Evolutionary conservation across 2,888 invertebrate species (phyloP), one percentile per base, ranked within the genome.

Genomic region (Colletes collaris): DNA sequence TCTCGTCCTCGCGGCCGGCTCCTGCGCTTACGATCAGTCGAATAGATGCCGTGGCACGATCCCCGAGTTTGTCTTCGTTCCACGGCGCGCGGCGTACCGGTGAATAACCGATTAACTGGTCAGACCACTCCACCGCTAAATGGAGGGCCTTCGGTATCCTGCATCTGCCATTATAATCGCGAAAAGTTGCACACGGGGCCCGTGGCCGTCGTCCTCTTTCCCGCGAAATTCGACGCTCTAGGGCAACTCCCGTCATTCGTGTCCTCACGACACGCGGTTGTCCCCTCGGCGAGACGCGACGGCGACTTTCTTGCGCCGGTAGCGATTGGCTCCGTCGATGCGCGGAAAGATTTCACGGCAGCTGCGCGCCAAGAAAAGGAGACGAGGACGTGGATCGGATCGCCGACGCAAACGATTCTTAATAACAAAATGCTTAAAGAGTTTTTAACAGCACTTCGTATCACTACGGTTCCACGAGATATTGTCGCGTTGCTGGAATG

Each of bases 71-170:
- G 70, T 79, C 68, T 66, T 80, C 67, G 77, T 65, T 71, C 64
- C 77, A 68, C 70, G 55, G 52, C 74, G 71, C 74, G 70, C 69
- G 59, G n/a, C 60, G 58, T 76, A 75, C 71, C 83, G 82, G 81
- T 81, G 82, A 84, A 85, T 84, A 85, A 84, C 76, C 80, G 85
- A 85, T 85, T 82, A 84, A 85, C 85, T 84, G 80, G 84, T 84
- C 76, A 69, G 78, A 82, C 82, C 80, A 82, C 78, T 85, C 80
- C 63, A 78, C 78, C 40, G 68, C 64, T 78, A 79, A 85, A 80
- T 67, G 64, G 75, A 60, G 73, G 68, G 68, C 37, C 53, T n/a
- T 37, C 35, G 46, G 68, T 71, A 62, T 60, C 56, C 75, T 56
- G 74, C 82, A 77, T 79, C 75, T 78, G 72, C 77, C 71, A 74